Conservation (phyloP, 2,888 invertebrate genomes). For the Steromphala cineraria region DNA sequence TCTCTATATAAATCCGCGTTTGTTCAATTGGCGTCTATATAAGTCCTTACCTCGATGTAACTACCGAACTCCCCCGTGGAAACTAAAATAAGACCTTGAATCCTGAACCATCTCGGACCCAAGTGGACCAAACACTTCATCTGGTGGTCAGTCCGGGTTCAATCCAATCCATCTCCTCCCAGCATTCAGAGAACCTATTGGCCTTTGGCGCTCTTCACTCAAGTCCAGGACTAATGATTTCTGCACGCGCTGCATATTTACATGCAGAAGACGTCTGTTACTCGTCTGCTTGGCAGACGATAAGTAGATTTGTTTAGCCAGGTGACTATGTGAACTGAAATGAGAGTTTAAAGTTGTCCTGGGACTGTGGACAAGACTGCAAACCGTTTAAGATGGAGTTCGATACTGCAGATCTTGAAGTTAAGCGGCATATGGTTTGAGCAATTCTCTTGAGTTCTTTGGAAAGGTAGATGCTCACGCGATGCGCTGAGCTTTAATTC, state of each 20-base stretch:
- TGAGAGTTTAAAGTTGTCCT: neutral
- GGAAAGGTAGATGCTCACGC: neutral
- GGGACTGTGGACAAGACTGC: neutral
- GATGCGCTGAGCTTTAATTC: neutral
- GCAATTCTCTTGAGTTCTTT: neutral
- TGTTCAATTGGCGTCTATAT: too few relatives aligned
- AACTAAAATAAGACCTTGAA: too few relatives aligned
- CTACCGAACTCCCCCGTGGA: too few relatives aligned
- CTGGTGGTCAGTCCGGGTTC: too few relatives aligned
- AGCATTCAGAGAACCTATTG: neutral
- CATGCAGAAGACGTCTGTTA: neutral
- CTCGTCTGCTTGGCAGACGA: neutral
- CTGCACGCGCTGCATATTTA: constrained; percentile 2
- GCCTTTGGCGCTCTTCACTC: neutral
- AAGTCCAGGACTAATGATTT: neutral
- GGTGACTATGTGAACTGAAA: neutral
- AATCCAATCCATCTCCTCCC: too few relatives aligned
- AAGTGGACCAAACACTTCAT: too few relatives aligned
- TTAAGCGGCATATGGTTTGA: neutral
- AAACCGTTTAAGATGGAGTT: neutral
- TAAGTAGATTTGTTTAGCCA: neutral
- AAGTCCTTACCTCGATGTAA: too few relatives aligned
- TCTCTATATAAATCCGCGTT: too few relatives aligned
- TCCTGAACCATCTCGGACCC: too few relatives aligned
- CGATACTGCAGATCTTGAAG: neutral